Conservation (phyloP, 1,140 invertebrate species). For the Drosophila elegans region DNA sequence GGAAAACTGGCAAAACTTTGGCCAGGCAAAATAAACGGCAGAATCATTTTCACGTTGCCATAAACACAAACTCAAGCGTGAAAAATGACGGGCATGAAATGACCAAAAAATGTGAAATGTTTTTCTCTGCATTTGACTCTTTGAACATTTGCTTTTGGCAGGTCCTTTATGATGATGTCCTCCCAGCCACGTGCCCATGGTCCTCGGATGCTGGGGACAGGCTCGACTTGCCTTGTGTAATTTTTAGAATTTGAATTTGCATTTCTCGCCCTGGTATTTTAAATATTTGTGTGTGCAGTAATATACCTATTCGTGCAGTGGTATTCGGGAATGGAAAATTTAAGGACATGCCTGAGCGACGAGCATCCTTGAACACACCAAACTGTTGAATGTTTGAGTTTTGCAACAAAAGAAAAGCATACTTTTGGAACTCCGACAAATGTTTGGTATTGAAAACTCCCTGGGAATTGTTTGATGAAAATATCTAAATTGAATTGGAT, state of each 20-base stretch:
- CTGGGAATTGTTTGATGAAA: constrained; percentile 27
- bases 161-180: constrained; percentile 34
- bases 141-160: constrained; percentile 35
- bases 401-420: not conserved
- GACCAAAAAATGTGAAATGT: constrained; percentile 69
- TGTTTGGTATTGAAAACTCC: constrained; percentile 7
- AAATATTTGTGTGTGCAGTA: constrained; percentile 41
- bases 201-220: not conserved
- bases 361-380: constrained; percentile 14
- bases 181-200: constrained; percentile 5
- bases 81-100: constrained; percentile 76
- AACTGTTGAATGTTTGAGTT: constrained; percentile 39
- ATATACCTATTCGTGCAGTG: constrained; percentile 26
- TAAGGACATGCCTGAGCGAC: constrained; percentile 2
- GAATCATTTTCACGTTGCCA: constrained; percentile 67
- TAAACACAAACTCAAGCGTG: constrained; percentile 73
- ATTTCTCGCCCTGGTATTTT: constrained; percentile 21
- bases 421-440: constrained; percentile 2
- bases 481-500: constrained; percentile 33
- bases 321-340: constrained; percentile 29
- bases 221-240: constrained; percentile 15
- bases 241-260: constrained; percentile 36
- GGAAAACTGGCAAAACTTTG: constrained; percentile 27
- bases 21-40: constrained; percentile 36
- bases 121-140: constrained; percentile 31